Conservation (phyloP, 1,140 invertebrate genomes). For the Brachionus koreanus region DNA sequence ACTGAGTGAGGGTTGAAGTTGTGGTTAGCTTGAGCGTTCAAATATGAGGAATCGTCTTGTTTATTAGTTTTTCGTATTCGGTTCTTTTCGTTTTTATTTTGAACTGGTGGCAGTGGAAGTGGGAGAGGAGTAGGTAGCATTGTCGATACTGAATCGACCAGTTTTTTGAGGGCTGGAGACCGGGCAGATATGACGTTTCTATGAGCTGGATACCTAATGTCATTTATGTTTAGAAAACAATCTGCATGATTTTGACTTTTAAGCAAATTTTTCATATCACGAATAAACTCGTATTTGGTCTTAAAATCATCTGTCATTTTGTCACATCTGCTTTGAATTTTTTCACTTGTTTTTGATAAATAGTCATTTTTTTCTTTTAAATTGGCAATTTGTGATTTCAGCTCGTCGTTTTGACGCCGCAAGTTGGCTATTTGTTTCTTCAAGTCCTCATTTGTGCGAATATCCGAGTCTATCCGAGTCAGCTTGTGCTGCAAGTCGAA, state of each 20-base stretch:
- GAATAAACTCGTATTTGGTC: background rate
- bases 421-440: constrained; percentile 38
- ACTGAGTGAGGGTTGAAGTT: background rate
- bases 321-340: background rate
- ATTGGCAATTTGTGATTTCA: background rate
- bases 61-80: background rate
- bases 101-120: background rate
- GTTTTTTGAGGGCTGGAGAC: background rate
- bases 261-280: constrained; percentile 1
- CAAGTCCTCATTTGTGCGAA: background rate
- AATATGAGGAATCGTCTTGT: background rate
- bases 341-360: background rate
- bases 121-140: background rate
- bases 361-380: background rate
- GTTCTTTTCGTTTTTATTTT: background rate
- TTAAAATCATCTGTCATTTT: constrained; percentile 25
- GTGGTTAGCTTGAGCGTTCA: background rate
- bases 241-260: background rate
- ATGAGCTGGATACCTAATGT: background rate
- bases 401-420: background rate
- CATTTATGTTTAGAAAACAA: background rate
- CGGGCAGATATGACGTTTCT: background rate
- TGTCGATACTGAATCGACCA: background rate
- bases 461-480: background rate
- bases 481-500: constrained; percentile 6